A percentile compares a stretch with the other conserved stretches of the same genome.
Conservation (phyloP, 2,888 invertebrate species). For the Pogonocherus hispidulus region DNA sequence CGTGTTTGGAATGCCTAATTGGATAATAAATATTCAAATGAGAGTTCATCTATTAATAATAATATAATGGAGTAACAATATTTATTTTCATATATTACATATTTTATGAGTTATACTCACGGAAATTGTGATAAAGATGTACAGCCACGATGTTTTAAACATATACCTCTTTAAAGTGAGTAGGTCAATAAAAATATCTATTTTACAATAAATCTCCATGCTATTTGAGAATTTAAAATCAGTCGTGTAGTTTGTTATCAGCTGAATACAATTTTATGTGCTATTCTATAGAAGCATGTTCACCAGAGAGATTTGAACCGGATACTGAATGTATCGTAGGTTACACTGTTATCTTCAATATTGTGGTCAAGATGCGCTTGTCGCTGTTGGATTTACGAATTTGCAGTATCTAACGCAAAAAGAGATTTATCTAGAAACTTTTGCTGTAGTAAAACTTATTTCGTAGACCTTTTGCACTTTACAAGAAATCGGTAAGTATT, state of each 20-base stretch:
- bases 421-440: neutral
- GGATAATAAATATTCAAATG: too few species aligned
- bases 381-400: slow-evolving; percentile 44
- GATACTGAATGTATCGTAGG: slow-evolving; percentile 47
- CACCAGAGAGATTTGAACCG: slow-evolving; percentile 46
- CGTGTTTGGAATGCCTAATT: too few species aligned
- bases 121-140: too few species aligned
- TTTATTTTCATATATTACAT: too few species aligned
- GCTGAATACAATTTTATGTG: slow-evolving; percentile 47
- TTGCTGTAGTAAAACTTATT: neutral
- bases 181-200: neutral
- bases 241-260: slow-evolving; percentile 39
- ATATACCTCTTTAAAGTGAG: too few species aligned
- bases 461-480: neutral
- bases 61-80: too few species aligned
- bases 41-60: too few species aligned
- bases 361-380: slow-evolving; percentile 48
- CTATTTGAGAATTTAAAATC: slow-evolving; percentile 32
- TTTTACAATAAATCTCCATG: neutral
- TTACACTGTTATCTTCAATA: slow-evolving; percentile 43
- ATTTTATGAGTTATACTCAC: too few species aligned
- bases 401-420: slow-evolving; percentile 17
- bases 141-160: too few species aligned
- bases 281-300: slow-evolving; percentile 50
- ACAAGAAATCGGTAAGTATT: too few species aligned